Base-by-base conservation (phyloP, 1,140 invertebrate species). In the Leptinotarsa defecta region DNA sequence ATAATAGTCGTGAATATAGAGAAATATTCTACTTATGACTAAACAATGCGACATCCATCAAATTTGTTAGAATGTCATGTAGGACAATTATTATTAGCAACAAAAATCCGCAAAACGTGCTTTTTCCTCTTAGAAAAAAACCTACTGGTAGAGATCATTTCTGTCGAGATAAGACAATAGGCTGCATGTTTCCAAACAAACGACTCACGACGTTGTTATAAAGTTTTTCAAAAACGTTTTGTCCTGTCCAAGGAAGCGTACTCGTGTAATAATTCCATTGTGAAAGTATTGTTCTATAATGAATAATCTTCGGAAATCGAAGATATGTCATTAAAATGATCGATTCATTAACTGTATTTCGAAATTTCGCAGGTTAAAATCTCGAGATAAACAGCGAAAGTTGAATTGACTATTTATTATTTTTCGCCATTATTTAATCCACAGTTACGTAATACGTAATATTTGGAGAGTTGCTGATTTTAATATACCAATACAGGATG, bases 261-360 rank as follows among this genome's bases (percentile, higher is more conserved):
- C 15, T 15, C 52, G 52, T 57, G 17, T 57, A 57, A n/a, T 57
- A 57, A 57, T 57, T 57, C 13, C 6, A 8, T n/a, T 17, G 17
- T n/a, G 52, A 57, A 57, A 57, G 52, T 57, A 57, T 57, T 57
- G 6, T 57, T 57, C 17, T 6, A 19, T 57, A 57, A 57, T 57
- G 52, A 57, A 57, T 57, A 57, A 57, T 57, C 52, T 57, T 57
- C 2, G 52, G 52, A 57, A 57, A 57, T 57, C 52, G 52, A 57
- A 57, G n/a, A 57, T 57, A 17, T 57, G 52, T 19, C n/a, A 57
- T 57, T 57, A 57, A 57, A 6, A 57, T 57, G 52, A 57, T 17
- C 52, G 17, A 57, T 57, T 57, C n/a, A 57, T 19, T 19, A 57
- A 57, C n/a, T 57, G 13, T 0, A n/a, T 57, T 57, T 15, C 6